Conservation (phyloP, 2,888 invertebrate species). For the Podabrus alpinus region DNA sequence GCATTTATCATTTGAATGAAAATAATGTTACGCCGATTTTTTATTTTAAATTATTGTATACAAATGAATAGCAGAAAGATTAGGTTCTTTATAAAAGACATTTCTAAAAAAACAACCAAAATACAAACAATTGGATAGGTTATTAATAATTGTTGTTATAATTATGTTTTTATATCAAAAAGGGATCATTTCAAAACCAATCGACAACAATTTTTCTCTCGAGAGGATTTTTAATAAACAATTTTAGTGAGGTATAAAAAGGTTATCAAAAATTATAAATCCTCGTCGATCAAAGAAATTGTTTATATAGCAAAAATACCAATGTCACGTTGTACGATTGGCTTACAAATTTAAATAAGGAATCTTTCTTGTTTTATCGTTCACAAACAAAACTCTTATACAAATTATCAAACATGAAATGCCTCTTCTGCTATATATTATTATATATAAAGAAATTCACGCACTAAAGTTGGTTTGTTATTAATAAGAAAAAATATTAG, state of each 20-base stretch:
- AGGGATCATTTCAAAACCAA: neutral
- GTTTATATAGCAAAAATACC: neutral
- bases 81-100: constrained; percentile 51
- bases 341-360: neutral
- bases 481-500: constrained; percentile 47
- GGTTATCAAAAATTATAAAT: constrained; percentile 25
- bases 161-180: neutral
- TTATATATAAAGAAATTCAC: constrained; percentile 49
- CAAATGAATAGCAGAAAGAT: constrained; percentile 54
- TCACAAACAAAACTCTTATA: constrained; percentile 2
- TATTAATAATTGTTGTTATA: neutral
- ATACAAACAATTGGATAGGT: constrained; percentile 8
- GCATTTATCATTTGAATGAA: constrained; percentile 33
- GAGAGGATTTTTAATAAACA: constrained; percentile 22
- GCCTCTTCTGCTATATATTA: constrained; percentile 53
- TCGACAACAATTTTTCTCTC: neutral
- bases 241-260: constrained; percentile 24
- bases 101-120: constrained; percentile 51
- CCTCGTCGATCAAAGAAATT: constrained; percentile 12
- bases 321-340: neutral
- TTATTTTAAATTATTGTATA: constrained; percentile 53
- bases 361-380: neutral
- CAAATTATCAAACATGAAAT: constrained; percentile 47
- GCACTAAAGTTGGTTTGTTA: constrained; percentile 54
- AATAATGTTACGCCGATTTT: constrained; percentile 42